These are phyloP conservation scores for Matsumurasca onukii DNA, from an alignment of 1,140 invertebrate genomes.

Conservation along the genomic window DNA sequence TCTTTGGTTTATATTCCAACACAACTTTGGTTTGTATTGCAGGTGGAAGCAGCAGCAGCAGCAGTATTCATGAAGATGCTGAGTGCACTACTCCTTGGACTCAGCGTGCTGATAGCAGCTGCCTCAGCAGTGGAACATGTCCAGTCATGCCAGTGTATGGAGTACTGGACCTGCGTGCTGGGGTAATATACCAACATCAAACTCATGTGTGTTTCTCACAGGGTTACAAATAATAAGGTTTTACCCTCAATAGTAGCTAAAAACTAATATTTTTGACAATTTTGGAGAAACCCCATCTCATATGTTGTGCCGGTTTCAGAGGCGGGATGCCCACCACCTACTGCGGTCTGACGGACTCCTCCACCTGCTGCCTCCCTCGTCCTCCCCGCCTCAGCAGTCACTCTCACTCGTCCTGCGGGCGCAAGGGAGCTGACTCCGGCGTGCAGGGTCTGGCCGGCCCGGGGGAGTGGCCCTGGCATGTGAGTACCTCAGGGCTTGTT, in stretches of 20 bases:
- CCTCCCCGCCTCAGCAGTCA: constrained; percentile 3
- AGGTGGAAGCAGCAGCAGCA: too few species aligned
- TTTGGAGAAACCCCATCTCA: too few species aligned
- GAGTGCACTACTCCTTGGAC: too few species aligned
- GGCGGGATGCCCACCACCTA: constrained; percentile 30
- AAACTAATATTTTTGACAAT: too few species aligned
- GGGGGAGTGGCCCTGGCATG: constrained; percentile 34
- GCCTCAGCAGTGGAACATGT: background rate
- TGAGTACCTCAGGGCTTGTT: constrained; percentile 18
- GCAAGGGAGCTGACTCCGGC: constrained; percentile 27
- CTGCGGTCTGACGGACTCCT: constrained; percentile 28
- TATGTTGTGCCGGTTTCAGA: too few species aligned
- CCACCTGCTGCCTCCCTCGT: constrained; percentile 29
- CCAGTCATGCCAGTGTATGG: constrained; percentile 31
- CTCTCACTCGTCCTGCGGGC: constrained; percentile 24
- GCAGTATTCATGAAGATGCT: too few species aligned
- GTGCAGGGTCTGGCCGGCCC: constrained; percentile 21
- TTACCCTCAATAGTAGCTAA: too few species aligned
- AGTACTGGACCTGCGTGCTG: constrained; percentile 30
- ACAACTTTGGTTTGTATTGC: too few species aligned
- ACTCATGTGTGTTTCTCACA: too few species aligned
- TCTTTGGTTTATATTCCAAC: too few species aligned
- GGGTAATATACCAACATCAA: constrained; percentile 19
- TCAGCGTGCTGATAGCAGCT: constrained; percentile 35
- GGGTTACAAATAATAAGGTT: too few species aligned